Conservation (phyloP, 2,888 invertebrate genomes). For the Invenusta paracnida region DNA sequence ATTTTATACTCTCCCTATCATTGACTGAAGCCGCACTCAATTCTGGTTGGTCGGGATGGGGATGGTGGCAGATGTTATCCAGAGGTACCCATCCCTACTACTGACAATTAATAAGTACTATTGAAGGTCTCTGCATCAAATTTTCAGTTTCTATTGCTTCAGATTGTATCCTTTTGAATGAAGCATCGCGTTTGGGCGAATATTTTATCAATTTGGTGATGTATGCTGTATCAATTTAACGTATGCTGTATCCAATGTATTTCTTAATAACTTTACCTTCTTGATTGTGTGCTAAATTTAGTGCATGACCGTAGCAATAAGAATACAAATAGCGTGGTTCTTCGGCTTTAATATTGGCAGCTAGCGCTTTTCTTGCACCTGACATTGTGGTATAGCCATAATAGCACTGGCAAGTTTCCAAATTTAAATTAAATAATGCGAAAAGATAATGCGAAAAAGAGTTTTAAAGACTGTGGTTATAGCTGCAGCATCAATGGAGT, state of each 20-base stretch:
- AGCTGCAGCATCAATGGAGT: not conserved
- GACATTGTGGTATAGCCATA: not conserved
- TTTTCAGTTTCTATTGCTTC: too few species aligned
- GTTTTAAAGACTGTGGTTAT: not conserved
- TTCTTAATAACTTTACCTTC: not conserved
- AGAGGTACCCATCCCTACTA: too few species aligned
- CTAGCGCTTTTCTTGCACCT: not conserved
- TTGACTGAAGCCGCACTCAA: too few species aligned
- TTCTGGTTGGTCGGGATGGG: too few species aligned
- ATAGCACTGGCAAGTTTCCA: not conserved
- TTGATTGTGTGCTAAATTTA: not conserved
- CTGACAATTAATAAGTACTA: not conserved
- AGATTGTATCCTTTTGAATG: not conserved
- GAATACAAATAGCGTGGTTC: not conserved
- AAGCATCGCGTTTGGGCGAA: not conserved
- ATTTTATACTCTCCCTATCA: too few species aligned
- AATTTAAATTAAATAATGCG: not conserved
- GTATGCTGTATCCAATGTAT: not conserved
- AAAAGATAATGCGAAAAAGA: not conserved
- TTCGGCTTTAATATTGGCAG: not conserved
- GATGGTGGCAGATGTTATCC: too few species aligned
- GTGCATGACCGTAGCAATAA: not conserved
- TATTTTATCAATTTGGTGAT: not conserved
- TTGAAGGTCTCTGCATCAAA: not conserved
- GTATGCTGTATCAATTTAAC: not conserved